Evolutionary conservation across 2,797 vertebrate species (phyloP).

Genomic region (Mastacembelus armatus): DNA sequence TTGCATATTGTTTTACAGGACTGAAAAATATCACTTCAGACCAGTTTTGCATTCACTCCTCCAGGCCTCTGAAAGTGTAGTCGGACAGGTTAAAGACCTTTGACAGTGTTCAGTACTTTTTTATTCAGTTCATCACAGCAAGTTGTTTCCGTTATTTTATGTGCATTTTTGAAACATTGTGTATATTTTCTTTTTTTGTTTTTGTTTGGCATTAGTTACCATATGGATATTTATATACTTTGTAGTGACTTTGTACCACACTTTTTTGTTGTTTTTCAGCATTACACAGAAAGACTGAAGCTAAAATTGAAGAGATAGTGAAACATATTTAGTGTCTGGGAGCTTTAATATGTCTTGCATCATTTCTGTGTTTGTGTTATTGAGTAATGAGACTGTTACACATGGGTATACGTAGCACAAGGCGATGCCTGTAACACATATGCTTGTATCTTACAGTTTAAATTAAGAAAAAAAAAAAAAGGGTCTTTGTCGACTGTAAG

Average conservation of each 20-base stretch:
- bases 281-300: slow-evolving; percentile 32
- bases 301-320: slow-evolving; percentile 13
- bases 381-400: slow-evolving; percentile 34
- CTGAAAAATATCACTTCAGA: slow-evolving; percentile 35
- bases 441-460: slow-evolving; percentile 54
- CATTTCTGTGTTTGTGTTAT: slow-evolving; percentile 40
- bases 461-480: slow-evolving; percentile 29
- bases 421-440: slow-evolving; percentile 64
- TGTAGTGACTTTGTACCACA: slow-evolving; percentile 36
- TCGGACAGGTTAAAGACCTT: slow-evolving; percentile 35
- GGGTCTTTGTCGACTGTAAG: slow-evolving; percentile 51
- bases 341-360: slow-evolving; percentile 63
- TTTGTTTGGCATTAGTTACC: slow-evolving; percentile 48
- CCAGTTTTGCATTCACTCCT: slow-evolving; percentile 35
- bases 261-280: slow-evolving; percentile 32
- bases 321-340: slow-evolving; percentile 51
- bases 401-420: slow-evolving; percentile 64
- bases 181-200: slow-evolving; percentile 25
- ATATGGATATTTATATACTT: slow-evolving; percentile 51
- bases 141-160: slow-evolving; percentile 33
- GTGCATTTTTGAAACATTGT: slow-evolving; percentile 42
- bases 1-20: slow-evolving; percentile 27
- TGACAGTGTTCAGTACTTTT: slow-evolving; percentile 33
- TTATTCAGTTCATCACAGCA: slow-evolving; percentile 18
- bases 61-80: slow-evolving; percentile 15